These are phyloP conservation scores for Tupaia chinensis DNA, from an alignment of 2,113 vertebrate species.

Conservation along the genomic window DNA sequence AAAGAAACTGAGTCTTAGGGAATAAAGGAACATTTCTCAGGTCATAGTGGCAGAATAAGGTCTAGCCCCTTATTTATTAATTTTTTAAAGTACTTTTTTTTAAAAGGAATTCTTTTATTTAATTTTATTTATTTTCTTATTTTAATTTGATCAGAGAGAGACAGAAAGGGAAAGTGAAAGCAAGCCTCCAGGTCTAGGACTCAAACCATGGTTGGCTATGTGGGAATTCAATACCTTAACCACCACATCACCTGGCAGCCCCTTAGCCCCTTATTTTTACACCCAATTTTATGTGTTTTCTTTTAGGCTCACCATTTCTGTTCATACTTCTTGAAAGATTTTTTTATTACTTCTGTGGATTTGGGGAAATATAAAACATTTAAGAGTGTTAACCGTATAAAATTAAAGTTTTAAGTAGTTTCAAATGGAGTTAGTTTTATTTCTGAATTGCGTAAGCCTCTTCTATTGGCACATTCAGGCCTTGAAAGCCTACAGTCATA, in stretches of 20 bases:
- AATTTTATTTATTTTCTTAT: too few species aligned
- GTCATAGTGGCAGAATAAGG: not conserved
- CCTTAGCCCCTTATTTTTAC: not conserved
- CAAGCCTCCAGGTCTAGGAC: too few species aligned
- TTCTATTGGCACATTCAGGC: not conserved
- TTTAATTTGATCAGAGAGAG: too few species aligned
- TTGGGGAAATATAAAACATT: not conserved
- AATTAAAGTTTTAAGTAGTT: not conserved
- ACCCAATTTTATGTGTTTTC: not conserved
- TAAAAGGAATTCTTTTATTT: too few species aligned
- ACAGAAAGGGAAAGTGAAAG: too few species aligned
- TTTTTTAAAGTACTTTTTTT: too few species aligned
- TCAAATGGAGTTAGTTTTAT: not conserved
- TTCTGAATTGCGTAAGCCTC: not conserved
- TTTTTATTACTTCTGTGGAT: not conserved
- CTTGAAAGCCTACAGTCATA: not conserved
- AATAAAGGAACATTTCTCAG: not conserved
- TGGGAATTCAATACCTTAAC: too few species aligned
- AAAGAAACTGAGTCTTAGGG: not conserved
- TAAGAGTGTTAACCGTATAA: not conserved
- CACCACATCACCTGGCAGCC: too few species aligned
- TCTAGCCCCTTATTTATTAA: not conserved
- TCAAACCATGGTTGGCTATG: too few species aligned
- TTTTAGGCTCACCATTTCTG: not conserved
- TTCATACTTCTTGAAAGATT: not conserved